Evolutionary conservation across 2,113 vertebrate genomes (phyloP), one percentile per base, ranked within the genome.

Genomic region (Myodes glareolus): DNA sequence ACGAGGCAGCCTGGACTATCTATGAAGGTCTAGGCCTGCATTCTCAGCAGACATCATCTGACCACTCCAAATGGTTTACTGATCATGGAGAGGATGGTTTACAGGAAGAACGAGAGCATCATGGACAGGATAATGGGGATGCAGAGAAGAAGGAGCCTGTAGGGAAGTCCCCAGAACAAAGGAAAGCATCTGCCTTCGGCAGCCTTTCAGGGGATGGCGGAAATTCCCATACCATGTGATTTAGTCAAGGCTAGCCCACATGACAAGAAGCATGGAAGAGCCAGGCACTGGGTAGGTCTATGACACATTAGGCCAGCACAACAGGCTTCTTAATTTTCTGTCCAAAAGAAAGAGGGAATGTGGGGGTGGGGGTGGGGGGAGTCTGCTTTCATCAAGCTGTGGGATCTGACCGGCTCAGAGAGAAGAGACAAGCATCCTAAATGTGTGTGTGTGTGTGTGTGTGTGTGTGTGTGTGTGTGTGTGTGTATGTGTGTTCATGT

Each of bases 281-380:
- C 42, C 82, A 86, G 27, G 27, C 33, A 33, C 45, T 78, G 76
- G 12, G 29, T 45, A 31, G 61, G 42, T 21, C 16, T 47, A 16
- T 65, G 39, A 47, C 25, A 67, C 14, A 65, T 33, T 61, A 13
- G 78, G n/a, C 13, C 29, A 47, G 29, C 42, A 47, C 39, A 86
- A 33, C 39, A 67, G 27, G 29, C 39, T 31, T 67, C 80, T 82
- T 61, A 82, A 61, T 39, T 82, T 61, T 61, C 55, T 61, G n/a
- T 61, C 4, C 80, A 29, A 63, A n/a, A 17, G 55, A 13, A 25
- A 58, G 11, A 39, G 80, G 6, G 78, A 23, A 25, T n/a, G 23
- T 25, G 8, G 0, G 17, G 7, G 70, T 16, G 1, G 29, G 36
- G 17, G 5, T 58, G 61, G 0, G 8, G 7, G 14, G 7, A 23